Conservation (phyloP, 2,888 invertebrate genomes). For the Ophion obscuratus region DNA sequence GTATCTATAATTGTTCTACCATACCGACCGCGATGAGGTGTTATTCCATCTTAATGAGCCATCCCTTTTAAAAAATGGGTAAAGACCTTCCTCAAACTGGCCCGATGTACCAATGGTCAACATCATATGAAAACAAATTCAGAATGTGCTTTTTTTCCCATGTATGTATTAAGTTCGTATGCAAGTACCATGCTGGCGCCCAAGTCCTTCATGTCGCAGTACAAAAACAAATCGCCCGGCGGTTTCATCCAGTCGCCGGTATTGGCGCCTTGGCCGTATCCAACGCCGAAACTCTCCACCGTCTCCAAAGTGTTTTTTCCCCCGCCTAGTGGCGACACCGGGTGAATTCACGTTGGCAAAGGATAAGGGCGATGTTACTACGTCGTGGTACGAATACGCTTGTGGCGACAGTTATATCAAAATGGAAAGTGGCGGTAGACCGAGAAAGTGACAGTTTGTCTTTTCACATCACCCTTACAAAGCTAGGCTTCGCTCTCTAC, state of each 20-base stretch:
- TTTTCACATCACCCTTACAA: not conserved
- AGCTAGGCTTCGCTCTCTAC: not conserved
- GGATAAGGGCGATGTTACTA: not conserved
- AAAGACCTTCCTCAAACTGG: not conserved
- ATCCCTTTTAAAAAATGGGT: not conserved
- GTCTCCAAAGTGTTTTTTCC: slow-evolving; percentile 81
- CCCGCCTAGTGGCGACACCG: slow-evolving; percentile 78
- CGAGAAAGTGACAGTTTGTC: not conserved
- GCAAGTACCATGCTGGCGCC: slow-evolving; percentile 91
- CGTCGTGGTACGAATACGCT: not conserved
- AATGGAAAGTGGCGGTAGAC: not conserved
- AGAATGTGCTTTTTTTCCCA: not conserved
- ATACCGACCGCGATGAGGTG: no score
- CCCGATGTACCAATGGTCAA: not conserved
- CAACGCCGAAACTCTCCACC: slow-evolving; percentile 83
- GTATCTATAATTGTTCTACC: no score
- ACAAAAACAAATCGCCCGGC: slow-evolving; percentile 89
- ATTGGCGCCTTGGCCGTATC: slow-evolving; percentile 80
- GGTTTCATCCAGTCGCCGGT: slow-evolving; percentile 87
- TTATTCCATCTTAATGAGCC: not conserved
- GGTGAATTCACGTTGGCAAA: slow-evolving; percentile 77
- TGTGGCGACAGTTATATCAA: not conserved
- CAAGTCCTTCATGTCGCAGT: slow-evolving; percentile 92
- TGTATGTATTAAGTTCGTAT: not conserved
- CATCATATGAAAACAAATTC: not conserved